Evolutionary conservation across 2,113 vertebrate species (phyloP).

Genomic region (Tachysurus vachellii): DNA sequence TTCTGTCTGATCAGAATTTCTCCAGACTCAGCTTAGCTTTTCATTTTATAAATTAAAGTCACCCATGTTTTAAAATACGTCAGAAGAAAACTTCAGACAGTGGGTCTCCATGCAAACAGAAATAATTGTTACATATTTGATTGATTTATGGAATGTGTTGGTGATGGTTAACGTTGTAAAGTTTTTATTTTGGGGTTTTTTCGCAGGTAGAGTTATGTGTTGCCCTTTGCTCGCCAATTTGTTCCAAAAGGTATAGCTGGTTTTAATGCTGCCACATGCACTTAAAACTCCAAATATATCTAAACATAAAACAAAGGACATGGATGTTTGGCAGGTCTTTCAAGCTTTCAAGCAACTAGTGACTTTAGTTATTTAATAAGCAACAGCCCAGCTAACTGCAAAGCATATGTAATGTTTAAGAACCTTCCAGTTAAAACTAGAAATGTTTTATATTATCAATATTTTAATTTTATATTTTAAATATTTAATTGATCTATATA

Average conservation of each 20-base stretch:
- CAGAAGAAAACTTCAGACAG: not conserved
- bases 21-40: not conserved
- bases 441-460: no score
- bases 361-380: not conserved
- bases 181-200: not conserved
- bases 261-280: not conserved
- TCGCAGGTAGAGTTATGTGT: not conserved
- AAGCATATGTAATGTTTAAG: not conserved
- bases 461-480: no score
- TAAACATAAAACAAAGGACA: no score
- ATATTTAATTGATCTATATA: no score
- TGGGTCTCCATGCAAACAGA: not conserved
- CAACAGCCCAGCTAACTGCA: not conserved
- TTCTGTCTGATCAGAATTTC: constrained; percentile 14
- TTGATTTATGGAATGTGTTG: not conserved
- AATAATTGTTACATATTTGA: not conserved
- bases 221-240: not conserved
- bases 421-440: not conserved
- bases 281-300: not conserved
- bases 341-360: not conserved
- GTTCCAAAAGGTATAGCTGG: not conserved
- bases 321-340: not conserved
- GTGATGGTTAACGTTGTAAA: not conserved
- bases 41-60: constrained; percentile 15
- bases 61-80: not conserved